phyloP scores from a whole-genome alignment of 2,797 vertebrate genomes.

The Chromis chromis region DNA sequence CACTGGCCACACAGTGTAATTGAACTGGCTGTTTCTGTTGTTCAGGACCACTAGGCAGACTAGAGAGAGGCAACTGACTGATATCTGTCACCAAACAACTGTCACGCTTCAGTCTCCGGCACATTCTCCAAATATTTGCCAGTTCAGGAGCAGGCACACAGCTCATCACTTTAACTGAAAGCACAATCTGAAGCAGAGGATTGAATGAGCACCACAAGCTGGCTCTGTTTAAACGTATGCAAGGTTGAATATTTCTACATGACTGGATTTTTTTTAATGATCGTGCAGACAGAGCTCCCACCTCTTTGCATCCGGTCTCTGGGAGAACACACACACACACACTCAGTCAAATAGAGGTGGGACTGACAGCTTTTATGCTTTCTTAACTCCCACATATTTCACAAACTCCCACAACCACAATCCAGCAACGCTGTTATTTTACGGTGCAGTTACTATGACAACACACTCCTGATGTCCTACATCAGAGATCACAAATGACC shows the following conservation, averaged over 20 bases:
- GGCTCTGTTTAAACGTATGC: slow-evolving; percentile 26
- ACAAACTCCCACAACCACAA: slow-evolving; percentile 32
- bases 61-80: slow-evolving; percentile 5
- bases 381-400: slow-evolving; percentile 29
- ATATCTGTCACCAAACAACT: slow-evolving; percentile 44
- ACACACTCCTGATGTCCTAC: slow-evolving; percentile 41
- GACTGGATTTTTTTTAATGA: slow-evolving; percentile 3
- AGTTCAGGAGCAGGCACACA: slow-evolving; percentile 18
- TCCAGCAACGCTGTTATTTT: slow-evolving; percentile 26
- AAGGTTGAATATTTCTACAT: slow-evolving; percentile 24
- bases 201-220: slow-evolving; percentile 4
- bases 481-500: slow-evolving; percentile 39
- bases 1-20: slow-evolving; percentile 52
- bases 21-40: slow-evolving; percentile 41
- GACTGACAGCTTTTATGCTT: slow-evolving; percentile 25
- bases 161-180: slow-evolving; percentile 39
- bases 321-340: not conserved
- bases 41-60: slow-evolving; percentile 1
- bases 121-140: slow-evolving; percentile 37
- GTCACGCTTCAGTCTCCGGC: slow-evolving; percentile 12
- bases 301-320: slow-evolving; percentile 7
- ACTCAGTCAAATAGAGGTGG: not conserved
- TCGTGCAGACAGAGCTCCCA: not conserved
- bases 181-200: slow-evolving; percentile 26
- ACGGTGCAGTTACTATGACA: slow-evolving; percentile 52